A percentile compares a stretch with the other conserved stretches of the same genome.
Conservation (phyloP, 2,113 vertebrate genomes). For the Ageneiosus marmoratus region DNA sequence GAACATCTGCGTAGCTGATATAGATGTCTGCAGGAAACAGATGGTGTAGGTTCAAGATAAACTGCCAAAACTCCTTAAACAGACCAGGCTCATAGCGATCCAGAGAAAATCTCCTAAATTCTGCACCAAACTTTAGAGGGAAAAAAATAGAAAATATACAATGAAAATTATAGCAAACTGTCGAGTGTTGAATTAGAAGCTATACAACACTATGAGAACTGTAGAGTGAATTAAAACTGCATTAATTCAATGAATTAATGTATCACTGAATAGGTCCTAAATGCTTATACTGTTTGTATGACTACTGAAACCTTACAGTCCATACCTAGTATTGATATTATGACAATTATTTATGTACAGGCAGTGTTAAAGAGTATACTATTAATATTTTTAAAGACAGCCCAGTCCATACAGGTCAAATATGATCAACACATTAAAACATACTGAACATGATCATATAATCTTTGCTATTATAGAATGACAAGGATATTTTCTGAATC, state of each 20-base stretch:
- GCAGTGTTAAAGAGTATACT: not conserved
- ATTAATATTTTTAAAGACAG: not conserved
- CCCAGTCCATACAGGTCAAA: not conserved
- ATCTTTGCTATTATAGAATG: not conserved
- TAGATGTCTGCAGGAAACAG: slow-evolving; percentile 25
- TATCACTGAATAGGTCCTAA: not conserved
- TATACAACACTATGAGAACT: not conserved
- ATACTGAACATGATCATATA: not conserved
- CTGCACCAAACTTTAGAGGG: slow-evolving; percentile 47
- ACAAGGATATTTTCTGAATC: not conserved
- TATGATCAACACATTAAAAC: not conserved
- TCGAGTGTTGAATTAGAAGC: not conserved
- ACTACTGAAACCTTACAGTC: not conserved
- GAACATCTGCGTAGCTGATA: slow-evolving; percentile 51
- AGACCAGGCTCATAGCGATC: slow-evolving; percentile 40
- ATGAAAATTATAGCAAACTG: not conserved
- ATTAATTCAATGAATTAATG: not conserved
- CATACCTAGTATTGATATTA: not conserved
- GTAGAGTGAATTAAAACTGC: not conserved
- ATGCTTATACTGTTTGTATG: not conserved
- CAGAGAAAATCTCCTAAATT: slow-evolving; percentile 55
- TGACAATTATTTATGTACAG: not conserved
- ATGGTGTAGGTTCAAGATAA: slow-evolving; percentile 38
- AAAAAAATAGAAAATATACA: not conserved
- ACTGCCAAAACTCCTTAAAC: slow-evolving; percentile 45